Percentiles rank a stretch among this genome's conserved stretches.
Conservation (phyloP, 2,113 vertebrate species). For the Hystrix cristata region DNA sequence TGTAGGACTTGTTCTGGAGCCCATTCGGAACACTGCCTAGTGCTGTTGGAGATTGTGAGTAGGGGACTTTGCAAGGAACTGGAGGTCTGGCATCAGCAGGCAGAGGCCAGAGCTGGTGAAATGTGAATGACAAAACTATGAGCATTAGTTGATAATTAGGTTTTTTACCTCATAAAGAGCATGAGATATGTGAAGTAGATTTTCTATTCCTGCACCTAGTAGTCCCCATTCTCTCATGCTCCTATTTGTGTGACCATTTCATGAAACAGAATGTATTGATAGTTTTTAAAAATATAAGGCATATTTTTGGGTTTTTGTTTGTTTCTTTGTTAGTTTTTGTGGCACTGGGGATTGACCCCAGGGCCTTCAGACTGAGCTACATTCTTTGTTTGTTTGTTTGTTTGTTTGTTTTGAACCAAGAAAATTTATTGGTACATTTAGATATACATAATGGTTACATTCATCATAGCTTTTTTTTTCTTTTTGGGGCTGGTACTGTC, state of each 20-base stretch:
- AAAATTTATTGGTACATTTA: too few relatives aligned
- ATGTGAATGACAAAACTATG: not conserved
- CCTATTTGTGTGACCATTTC: conserved; percentile 38
- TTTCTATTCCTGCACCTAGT: not conserved
- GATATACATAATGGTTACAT: too few relatives aligned
- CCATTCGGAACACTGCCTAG: not conserved
- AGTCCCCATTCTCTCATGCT: not conserved
- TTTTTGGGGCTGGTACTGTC: too few relatives aligned
- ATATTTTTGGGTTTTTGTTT: not conserved
- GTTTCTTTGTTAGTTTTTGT: not conserved
- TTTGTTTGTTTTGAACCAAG: too few relatives aligned
- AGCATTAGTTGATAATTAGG: not conserved
- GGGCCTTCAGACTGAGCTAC: not conserved
- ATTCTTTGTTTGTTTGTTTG: too few relatives aligned
- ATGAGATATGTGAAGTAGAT: not conserved
- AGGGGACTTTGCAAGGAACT: not conserved
- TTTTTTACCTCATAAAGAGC: conserved; percentile 17
- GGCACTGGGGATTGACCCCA: not conserved
- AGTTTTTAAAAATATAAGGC: not conserved
- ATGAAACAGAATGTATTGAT: not conserved
- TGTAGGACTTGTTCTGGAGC: not conserved
- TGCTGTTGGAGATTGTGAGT: not conserved
- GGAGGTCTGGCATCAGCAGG: not conserved
- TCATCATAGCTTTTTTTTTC: too few relatives aligned
- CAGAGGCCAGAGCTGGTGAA: not conserved